These are phyloP conservation scores for Cynopterus sphinx DNA, from an alignment of 2,797 vertebrate genomes.

Conservation along the genomic window DNA sequence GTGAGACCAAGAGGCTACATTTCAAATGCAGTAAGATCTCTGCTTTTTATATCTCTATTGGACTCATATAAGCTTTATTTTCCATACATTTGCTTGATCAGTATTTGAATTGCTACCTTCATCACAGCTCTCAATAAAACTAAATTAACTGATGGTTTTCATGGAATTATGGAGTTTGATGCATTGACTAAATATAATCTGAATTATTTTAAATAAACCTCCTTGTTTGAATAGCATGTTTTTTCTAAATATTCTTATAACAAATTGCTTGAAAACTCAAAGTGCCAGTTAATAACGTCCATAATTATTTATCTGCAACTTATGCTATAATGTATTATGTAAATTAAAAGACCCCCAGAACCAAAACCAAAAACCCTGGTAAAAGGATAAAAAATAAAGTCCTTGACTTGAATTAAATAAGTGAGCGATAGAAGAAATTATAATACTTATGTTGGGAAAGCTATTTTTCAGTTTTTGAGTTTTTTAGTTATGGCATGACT, in stretches of 20 bases:
- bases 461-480: constrained; percentile 68
- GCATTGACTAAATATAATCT: not conserved
- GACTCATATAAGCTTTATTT: not conserved
- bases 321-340: constrained; percentile 49
- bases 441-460: constrained; percentile 71
- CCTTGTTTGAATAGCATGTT: constrained; percentile 5
- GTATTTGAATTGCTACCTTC: constrained; percentile 36
- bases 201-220: constrained; percentile 37
- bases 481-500: constrained; percentile 68
- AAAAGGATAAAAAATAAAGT: constrained; percentile 44
- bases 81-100: not conserved
- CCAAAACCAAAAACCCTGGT: not conserved
- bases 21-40: not conserved
- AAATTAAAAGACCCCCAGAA: constrained; percentile 30
- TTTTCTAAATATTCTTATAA: constrained; percentile 60
- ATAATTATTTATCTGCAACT: constrained; percentile 62
- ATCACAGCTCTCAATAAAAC: not conserved
- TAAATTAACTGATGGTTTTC: constrained; percentile 47
- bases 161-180: constrained; percentile 37
- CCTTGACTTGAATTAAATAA: constrained; percentile 66
- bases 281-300: constrained; percentile 69
- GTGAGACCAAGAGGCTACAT: not conserved
- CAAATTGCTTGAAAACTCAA: constrained; percentile 67
- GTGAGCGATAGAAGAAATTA: constrained; percentile 71
- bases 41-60: not conserved